These are phyloP conservation scores for Salarias fasciatus DNA, from an alignment of 2,797 vertebrate genomes.

Conservation along the genomic window DNA sequence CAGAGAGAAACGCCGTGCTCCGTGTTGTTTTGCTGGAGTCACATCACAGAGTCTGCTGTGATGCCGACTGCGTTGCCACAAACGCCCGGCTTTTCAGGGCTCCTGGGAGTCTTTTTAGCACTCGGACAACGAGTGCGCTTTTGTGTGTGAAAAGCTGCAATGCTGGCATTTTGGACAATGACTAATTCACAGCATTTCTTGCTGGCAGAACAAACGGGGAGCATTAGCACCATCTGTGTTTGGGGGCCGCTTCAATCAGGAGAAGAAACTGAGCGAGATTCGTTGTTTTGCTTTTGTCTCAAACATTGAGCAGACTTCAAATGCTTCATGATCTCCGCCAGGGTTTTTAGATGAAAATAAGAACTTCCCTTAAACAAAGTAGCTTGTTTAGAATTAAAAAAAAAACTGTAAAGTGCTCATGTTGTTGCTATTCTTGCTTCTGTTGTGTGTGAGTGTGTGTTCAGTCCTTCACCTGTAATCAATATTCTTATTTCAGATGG, in stretches of 20 bases:
- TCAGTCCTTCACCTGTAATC: too few species aligned
- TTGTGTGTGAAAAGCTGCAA: constrained; percentile 49
- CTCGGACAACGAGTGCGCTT: constrained; percentile 19
- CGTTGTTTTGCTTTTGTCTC: not conserved
- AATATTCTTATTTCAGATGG: too few species aligned
- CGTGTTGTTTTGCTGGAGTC: constrained; percentile 31
- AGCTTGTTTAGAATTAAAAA: too few species aligned
- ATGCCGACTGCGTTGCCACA: constrained; percentile 42
- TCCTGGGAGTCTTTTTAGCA: constrained; percentile 38
- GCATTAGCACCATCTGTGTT: constrained; percentile 25
- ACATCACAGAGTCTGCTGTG: constrained; percentile 39
- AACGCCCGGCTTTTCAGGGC: constrained; percentile 30
- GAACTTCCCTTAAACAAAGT: too few species aligned
- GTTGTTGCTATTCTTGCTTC: too few species aligned
- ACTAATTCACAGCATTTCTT: constrained; percentile 27
- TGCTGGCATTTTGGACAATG: constrained; percentile 32
- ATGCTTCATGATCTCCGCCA: not conserved
- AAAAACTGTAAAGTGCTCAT: too few species aligned
- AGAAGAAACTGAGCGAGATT: not conserved
- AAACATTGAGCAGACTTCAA: not conserved
- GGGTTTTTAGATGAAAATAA: not conserved
- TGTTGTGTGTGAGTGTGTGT: too few species aligned
- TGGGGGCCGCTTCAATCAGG: not conserved
- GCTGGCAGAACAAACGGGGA: constrained; percentile 23
- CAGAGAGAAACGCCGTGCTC: not conserved